Evolutionary conservation across 2,888 invertebrate genomes (phyloP).

Genomic region (Deilephila porcellus): DNA sequence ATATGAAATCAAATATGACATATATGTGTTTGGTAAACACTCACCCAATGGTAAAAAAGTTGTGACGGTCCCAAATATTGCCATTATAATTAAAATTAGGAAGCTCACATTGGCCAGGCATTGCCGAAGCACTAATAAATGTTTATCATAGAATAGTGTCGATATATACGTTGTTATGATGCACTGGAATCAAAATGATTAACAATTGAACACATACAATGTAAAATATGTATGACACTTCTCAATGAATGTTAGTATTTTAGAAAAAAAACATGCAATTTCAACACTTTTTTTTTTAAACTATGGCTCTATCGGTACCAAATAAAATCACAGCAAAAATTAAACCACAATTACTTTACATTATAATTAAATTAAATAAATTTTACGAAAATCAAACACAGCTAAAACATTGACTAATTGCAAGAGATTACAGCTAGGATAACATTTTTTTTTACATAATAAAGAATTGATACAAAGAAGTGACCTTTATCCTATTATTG

Average conservation of each 20-base stretch:
- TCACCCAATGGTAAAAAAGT: conserved; percentile 75
- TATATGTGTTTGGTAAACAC: conserved; percentile 19
- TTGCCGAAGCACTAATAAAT: conserved; percentile 72
- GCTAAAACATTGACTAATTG: no score
- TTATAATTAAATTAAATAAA: no score
- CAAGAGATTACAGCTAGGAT: no score
- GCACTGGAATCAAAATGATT: conserved; percentile 65
- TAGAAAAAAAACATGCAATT: conserved; percentile 2
- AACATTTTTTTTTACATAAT: no score
- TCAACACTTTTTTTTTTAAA: background rate
- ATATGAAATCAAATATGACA: no score
- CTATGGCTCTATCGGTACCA: no score
- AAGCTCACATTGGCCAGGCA: conserved; percentile 79
- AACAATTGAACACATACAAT: background rate
- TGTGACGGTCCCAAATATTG: conserved; percentile 73
- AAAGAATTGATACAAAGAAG: no score
- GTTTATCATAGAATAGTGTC: conserved; percentile 76
- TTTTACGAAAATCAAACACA: no score
- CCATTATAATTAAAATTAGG: conserved; percentile 73
- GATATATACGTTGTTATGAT: conserved; percentile 77
- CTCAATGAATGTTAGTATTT: background rate
- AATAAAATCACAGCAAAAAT: no score
- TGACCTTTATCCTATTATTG: no score
- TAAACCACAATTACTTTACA: no score
- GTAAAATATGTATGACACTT: background rate